Percentiles rank a stretch among this genome's conserved stretches.
These are phyloP conservation scores for Lysiphlebus fabarum DNA, from an alignment of 1,140 invertebrate species.

Conservation along the genomic window DNA sequence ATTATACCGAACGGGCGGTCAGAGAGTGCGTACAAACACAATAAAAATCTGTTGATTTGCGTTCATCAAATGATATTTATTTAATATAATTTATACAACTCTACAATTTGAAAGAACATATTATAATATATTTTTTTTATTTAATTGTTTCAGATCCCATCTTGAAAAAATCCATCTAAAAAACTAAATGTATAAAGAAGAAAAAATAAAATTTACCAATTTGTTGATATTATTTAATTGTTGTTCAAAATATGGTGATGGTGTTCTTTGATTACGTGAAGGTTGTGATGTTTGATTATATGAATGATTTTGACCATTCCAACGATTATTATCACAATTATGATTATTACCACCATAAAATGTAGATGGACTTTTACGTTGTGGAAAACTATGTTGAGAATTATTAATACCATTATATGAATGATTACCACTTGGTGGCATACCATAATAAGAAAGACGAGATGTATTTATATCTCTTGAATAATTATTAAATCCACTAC, in stretches of 20 bases:
- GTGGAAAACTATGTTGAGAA: conserved; percentile 37
- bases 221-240: too few relatives aligned
- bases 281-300: conserved; percentile 33
- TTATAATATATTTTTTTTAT: too few relatives aligned
- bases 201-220: too few relatives aligned
- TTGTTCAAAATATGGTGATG: conserved; percentile 52
- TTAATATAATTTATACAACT: too few relatives aligned
- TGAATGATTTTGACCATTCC: background rate
- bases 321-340: too few relatives aligned
- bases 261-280: conserved; percentile 41
- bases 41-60: conserved; percentile 35
- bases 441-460: conserved; percentile 24
- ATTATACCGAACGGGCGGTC: conserved; percentile 24
- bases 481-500: conserved; percentile 31
- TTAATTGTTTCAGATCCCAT: too few relatives aligned
- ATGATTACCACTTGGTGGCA: conserved; percentile 26
- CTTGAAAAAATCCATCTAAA: too few relatives aligned
- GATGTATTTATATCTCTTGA: conserved; percentile 35
- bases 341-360: conserved; percentile 26
- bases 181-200: too few relatives aligned
- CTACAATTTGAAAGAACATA: too few relatives aligned
- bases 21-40: conserved; percentile 49
- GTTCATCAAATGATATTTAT: too few relatives aligned
- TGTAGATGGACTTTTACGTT: conserved; percentile 46
- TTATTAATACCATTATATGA: conserved; percentile 37